Evolutionary conservation across 92 coral and sea anemone genomes (phyloP).

Genomic region (Muricea muricata): DNA sequence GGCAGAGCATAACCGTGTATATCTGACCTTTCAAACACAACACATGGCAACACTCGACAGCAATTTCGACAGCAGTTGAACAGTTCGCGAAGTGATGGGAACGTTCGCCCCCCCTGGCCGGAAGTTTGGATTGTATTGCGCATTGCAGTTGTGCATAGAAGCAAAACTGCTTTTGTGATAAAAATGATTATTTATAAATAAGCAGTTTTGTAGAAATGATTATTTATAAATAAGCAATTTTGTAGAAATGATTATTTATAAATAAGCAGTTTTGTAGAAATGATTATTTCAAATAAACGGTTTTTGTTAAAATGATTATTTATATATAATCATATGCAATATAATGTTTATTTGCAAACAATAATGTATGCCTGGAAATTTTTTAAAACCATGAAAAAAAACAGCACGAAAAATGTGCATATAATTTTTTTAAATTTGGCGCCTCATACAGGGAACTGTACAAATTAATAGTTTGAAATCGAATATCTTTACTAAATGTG

Average conservation of each 20-base stretch:
- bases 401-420: not conserved
- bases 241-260: constrained; percentile 1
- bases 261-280: not conserved
- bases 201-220: not conserved
- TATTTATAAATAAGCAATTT: not conserved
- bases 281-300: constrained; percentile 6
- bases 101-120: constrained; percentile 5
- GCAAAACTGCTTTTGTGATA: constrained; percentile 8
- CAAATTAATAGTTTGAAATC: too few species aligned
- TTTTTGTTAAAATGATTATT: not conserved
- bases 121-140: constrained; percentile 16
- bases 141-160: constrained; percentile 9
- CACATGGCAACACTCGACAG: too few species aligned
- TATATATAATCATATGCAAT: not conserved
- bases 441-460: too few species aligned
- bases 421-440: not conserved
- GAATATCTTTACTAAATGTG: too few species aligned
- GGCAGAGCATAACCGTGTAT: not conserved
- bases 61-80: too few species aligned
- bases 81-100: not conserved
- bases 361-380: not conserved
- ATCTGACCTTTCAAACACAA: not conserved
- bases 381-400: not conserved
- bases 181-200: not conserved
- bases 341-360: not conserved